Percentiles rank a stretch among this genome's conserved stretches.
These are phyloP conservation scores for Chymomyza amoena DNA, from an alignment of 2,888 invertebrate species.

Conservation along the genomic window DNA sequence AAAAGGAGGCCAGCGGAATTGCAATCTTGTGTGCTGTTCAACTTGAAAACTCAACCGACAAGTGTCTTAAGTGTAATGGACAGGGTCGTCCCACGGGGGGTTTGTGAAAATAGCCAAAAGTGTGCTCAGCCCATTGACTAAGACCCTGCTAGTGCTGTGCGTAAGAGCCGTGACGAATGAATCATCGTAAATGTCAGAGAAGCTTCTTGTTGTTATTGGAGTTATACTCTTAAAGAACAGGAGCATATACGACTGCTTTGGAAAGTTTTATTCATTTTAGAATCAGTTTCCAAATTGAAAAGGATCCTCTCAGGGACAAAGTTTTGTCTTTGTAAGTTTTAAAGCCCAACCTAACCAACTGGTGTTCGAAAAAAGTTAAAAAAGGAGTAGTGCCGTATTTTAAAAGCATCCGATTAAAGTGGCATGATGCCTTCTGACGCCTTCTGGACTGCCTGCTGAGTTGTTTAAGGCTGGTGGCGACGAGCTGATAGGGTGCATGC, in stretches of 20 bases:
- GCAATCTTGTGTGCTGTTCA: neutral
- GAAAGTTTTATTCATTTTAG: too few species aligned
- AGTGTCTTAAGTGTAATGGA: constrained; percentile 12
- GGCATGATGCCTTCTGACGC: too few species aligned
- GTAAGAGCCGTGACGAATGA: neutral
- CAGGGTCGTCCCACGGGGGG: constrained; percentile 9
- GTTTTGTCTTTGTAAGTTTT: too few species aligned
- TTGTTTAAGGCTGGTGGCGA: too few species aligned
- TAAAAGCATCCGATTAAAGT: too few species aligned
- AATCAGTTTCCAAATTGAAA: too few species aligned
- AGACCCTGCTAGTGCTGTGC: neutral
- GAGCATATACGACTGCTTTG: neutral
- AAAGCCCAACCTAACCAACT: too few species aligned
- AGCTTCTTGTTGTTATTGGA: neutral
- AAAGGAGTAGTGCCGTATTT: too few species aligned
- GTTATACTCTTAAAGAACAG: neutral
- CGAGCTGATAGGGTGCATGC: too few species aligned
- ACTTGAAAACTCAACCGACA: constrained; percentile 11
- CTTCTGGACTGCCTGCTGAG: too few species aligned
- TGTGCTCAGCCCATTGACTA: neutral
- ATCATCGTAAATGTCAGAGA: neutral
- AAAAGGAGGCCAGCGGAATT: neutral
- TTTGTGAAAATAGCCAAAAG: neutral
- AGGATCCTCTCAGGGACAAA: too few species aligned
- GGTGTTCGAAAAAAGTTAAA: too few species aligned